phyloP scores from a whole-genome alignment of 2,797 vertebrate species.

The Gobio occitaniae region DNA sequence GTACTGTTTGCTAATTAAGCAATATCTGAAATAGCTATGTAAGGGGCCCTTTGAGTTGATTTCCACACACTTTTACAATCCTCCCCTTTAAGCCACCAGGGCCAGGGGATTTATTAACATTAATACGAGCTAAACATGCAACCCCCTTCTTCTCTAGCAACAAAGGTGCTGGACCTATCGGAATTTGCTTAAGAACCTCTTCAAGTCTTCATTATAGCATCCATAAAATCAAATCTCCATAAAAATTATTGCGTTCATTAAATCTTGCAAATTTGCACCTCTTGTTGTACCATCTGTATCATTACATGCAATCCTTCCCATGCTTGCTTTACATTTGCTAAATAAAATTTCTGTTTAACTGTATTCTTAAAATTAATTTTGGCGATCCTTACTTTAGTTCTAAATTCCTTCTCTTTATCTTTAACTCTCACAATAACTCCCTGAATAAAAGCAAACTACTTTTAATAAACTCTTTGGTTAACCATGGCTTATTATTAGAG shows the following conservation, averaged over 20 bases:
- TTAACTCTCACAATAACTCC: neutral
- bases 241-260: neutral
- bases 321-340: no score
- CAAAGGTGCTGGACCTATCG: neutral
- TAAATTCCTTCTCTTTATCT: neutral
- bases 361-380: neutral
- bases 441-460: neutral
- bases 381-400: neutral
- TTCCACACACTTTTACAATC: neutral
- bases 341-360: neutral
- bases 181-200: neutral
- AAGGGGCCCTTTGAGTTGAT: neutral
- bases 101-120: neutral
- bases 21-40: neutral
- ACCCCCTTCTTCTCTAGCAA: neutral
- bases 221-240: neutral
- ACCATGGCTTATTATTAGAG: conserved; percentile 18
- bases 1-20: no score
- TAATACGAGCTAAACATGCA: neutral
- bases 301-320: no score
- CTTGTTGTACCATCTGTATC: neutral
- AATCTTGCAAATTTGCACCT: neutral
- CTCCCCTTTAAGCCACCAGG: neutral
- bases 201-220: neutral
- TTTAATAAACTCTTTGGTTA: neutral